Evolutionary conservation across 2,113 vertebrate genomes (phyloP).

Genomic region (Ptilorrhoa leucosticta): DNA sequence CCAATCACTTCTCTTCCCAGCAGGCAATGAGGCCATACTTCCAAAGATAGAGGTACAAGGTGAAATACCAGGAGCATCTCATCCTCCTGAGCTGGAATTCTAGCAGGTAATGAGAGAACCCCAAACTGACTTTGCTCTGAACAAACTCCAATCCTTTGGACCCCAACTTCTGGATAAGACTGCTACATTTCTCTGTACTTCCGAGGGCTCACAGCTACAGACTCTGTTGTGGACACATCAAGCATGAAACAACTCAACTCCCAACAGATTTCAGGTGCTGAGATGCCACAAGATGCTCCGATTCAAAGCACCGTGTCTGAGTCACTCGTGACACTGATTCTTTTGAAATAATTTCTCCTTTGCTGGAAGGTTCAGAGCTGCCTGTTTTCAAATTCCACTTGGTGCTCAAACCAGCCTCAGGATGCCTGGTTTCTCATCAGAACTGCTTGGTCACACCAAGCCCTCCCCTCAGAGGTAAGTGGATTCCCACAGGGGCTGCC

Average conservation of each 20-base stretch:
- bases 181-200: neutral
- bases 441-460: accelerated
- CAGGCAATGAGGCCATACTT: neutral
- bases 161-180: neutral
- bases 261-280: neutral
- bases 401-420: neutral
- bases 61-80: neutral
- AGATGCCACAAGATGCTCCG: neutral
- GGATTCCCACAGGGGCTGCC: neutral
- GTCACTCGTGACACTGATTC: neutral
- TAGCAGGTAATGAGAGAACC: neutral
- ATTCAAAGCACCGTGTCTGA: neutral
- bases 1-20: neutral
- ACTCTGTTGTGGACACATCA: neutral
- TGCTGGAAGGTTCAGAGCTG: neutral
- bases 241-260: neutral
- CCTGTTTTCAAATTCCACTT: neutral
- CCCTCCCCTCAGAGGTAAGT: neutral
- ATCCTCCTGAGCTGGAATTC: neutral
- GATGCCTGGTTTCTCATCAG: neutral
- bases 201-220: neutral
- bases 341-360: neutral
- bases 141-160: neutral
- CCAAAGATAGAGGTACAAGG: neutral
- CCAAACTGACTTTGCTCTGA: neutral